phyloP scores from a whole-genome alignment of 2,888 invertebrate species.

The Biston stratarius region DNA sequence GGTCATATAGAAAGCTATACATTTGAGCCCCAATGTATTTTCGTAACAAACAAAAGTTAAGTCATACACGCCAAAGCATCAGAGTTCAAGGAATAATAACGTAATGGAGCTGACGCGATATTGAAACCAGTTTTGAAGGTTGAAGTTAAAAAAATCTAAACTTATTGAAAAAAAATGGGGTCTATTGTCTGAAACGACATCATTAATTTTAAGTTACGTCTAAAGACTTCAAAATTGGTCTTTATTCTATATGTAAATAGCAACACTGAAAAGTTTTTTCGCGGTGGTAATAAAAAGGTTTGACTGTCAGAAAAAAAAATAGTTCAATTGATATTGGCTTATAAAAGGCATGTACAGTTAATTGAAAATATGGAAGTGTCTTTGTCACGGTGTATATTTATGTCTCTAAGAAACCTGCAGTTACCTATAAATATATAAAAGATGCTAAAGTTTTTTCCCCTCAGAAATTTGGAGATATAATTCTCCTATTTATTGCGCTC shows the following conservation, averaged over 20 bases:
- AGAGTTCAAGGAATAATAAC: too few relatives aligned
- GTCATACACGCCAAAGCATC: too few relatives aligned
- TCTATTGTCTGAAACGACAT: too few relatives aligned
- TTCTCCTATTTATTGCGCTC: conserved; percentile 26
- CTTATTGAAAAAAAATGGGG: too few relatives aligned
- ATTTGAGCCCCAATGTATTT: background rate
- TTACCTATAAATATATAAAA: conserved; percentile 50
- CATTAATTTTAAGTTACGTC: too few relatives aligned
- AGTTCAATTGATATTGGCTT: conserved; percentile 32
- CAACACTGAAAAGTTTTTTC: background rate
- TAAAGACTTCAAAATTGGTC: too few relatives aligned
- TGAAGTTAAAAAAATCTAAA: too few relatives aligned
- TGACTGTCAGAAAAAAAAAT: conserved; percentile 20
- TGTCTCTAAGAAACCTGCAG: conserved; percentile 20
- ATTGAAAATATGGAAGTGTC: conserved; percentile 13
- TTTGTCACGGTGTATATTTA: conserved; percentile 17
- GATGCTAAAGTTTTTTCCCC: conserved; percentile 53
- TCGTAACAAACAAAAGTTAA: too few relatives aligned
- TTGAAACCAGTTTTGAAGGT: background rate
- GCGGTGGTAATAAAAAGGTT: background rate
- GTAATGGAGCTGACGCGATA: background rate
- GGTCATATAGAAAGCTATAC: too few relatives aligned
- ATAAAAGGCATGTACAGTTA: conserved; percentile 51
- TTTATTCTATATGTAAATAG: background rate
- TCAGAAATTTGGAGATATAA: conserved; percentile 33